phyloP scores from a whole-genome alignment of 2,888 invertebrate species.

The Autographa gamma region DNA sequence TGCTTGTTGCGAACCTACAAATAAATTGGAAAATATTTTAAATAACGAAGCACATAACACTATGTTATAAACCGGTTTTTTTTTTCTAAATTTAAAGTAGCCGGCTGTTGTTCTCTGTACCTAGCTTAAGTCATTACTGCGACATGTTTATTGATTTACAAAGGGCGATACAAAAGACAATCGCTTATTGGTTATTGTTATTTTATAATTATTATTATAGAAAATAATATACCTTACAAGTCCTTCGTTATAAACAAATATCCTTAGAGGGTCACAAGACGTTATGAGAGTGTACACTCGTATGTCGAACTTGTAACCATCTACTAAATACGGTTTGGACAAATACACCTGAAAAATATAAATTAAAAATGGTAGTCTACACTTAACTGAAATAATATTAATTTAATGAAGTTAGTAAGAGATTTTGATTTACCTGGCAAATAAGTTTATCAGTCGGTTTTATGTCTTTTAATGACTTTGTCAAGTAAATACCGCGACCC shows the following conservation, averaged over 20 bases:
- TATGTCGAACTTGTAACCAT: constrained; percentile 97
- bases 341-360: constrained; percentile 79
- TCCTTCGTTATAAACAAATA: constrained; percentile 97
- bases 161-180: not conserved
- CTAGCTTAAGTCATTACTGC: not conserved
- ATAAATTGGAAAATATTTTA: not conserved
- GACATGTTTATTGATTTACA: not conserved
- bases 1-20: constrained; percentile 94
- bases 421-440: constrained; percentile 91
- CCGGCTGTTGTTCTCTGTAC: not conserved
- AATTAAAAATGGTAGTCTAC: not conserved
- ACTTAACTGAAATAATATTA: no score
- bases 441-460: constrained; percentile 95
- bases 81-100: not conserved
- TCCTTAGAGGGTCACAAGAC: constrained; percentile 96
- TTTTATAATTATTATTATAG: not conserved
- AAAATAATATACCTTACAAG: constrained; percentile 90
- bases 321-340: constrained; percentile 94
- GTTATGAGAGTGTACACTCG: constrained; percentile 96
- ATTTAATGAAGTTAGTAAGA: no score
- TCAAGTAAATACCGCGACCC: constrained; percentile 96
- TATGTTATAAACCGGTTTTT: no score
- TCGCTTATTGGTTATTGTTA: not conserved
- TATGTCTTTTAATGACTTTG: constrained; percentile 93
- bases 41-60: no score